Evolutionary conservation across 92 coral and sea anemone genomes (phyloP).

Genomic region (Nematostella vectensis): DNA sequence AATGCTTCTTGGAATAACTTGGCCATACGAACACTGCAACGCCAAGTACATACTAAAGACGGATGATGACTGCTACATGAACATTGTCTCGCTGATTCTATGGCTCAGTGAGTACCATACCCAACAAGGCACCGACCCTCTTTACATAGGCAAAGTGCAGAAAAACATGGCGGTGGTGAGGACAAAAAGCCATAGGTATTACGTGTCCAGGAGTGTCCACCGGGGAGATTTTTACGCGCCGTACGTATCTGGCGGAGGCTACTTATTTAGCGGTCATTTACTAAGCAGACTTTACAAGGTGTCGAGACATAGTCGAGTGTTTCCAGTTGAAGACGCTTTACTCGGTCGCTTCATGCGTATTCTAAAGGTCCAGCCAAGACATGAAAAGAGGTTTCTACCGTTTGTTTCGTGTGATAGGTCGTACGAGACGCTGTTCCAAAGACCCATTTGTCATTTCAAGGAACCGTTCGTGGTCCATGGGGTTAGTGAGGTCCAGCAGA

Average conservation of each 20-base stretch:
- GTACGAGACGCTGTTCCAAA: conserved; percentile 33
- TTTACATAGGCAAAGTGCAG: conserved; percentile 69
- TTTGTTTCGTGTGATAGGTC: conserved; percentile 51
- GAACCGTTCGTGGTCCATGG: conserved; percentile 69
- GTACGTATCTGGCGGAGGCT: conserved; percentile 82
- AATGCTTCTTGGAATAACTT: conserved; percentile 46
- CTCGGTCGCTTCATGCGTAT: conserved; percentile 51
- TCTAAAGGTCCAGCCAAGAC: conserved; percentile 37
- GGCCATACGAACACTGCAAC: conserved; percentile 45
- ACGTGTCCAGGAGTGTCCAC: conserved; percentile 33
- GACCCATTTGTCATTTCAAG: conserved; percentile 68
- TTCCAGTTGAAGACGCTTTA: conserved; percentile 72
- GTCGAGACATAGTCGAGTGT: conserved; percentile 22
- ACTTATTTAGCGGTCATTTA: conserved; percentile 56
- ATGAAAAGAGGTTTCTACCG: conserved; percentile 46
- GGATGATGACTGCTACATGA: conserved; percentile 74
- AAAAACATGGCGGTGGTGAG: conserved; percentile 43
- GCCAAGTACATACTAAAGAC: conserved; percentile 65
- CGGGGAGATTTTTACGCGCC: conserved; percentile 28
- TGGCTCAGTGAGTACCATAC: conserved; percentile 53
- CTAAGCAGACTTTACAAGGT: conserved; percentile 35
- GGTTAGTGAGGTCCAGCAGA: conserved; percentile 45
- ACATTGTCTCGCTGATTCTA: conserved; percentile 44
- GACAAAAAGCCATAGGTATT: conserved; percentile 47
- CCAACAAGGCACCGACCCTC: conserved; percentile 32